Base-by-base conservation (phyloP, 1,140 invertebrate genomes). In the Parapsyche elsis region DNA sequence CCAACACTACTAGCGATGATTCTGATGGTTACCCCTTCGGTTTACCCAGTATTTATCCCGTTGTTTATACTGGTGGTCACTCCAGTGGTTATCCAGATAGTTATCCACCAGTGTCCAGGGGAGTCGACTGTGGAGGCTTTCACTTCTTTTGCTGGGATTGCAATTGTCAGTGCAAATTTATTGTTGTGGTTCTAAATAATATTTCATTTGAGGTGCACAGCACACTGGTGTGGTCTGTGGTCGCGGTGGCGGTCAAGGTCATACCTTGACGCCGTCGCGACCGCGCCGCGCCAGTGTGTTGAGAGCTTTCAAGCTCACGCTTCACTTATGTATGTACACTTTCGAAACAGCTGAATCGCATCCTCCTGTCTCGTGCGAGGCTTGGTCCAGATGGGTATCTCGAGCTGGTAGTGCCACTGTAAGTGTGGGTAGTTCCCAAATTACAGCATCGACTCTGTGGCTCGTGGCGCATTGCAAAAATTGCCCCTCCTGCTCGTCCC, bases 61-160 rank as follows among this genome's bases (percentile, higher is more conserved):
- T n/a, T n/a, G n/a, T n/a, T n/a, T n/a, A n/a, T n/a, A n/a, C n/a
- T n/a, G n/a, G n/a, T n/a, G n/a, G n/a, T n/a, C n/a, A n/a, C n/a
- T n/a, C n/a, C n/a, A n/a, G n/a, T 9, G 71, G 46, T 23, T 73
- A 16, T 73, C 71, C 71, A 0, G 71, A 38, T 46, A 38, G 71
- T 12, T 83, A 80, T 57, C 80, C 80, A 5, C 14, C 77, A 4
- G 78, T 83, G 0, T 83, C 82, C 0, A 57, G 82, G 24, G 91
- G 92, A 24, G 93, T 94, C n/a, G 93, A 94, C 85, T 94, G 93
- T 86, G 92, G 93, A 12, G 92, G 91, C 85, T 92, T 92, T 23
- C 93, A 94, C 86, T 93, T 92, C 85, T 94, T 94, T 85, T 94
- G 93, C 84, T 94, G 93, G 93, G 92, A 89, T 81, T 88, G 86